Evolutionary conservation across 2,888 invertebrate genomes (phyloP), one percentile per base, ranked within the genome.

Genomic region (Norana najaformis): DNA sequence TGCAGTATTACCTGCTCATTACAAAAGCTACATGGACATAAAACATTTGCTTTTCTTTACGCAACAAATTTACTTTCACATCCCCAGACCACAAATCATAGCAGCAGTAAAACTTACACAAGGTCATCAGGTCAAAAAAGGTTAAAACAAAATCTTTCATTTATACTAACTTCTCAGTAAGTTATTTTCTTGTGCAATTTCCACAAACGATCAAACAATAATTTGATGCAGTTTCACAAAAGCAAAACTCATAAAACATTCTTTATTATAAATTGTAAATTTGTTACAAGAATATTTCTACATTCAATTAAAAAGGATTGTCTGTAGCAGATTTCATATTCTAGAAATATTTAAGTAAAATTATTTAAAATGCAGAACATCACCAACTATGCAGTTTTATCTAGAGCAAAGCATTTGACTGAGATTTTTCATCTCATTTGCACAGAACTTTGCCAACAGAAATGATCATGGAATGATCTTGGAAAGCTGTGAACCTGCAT

Each of bases 261-360:
- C 47, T 23, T 47, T 47, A 23, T 47, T 47, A 47, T 47, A 47
- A 69, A 69, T n/a, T 69, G n/a, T 69, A 69, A 69, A n/a, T 69
- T 69, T n/a, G n/a, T 69, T n/a, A 30, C 30, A 69, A 69, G 69
- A 30, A 69, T 69, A 69, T 69, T 69, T 69, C 69, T n/a, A 53
- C 13, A 69, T 69, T n/a, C 30, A 69, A 11, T 69, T 69, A 30
- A 69, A 3, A 69, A 69, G 69, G 69, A 69, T 69, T 30, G 69
- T 69, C 69, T n/a, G n/a, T n/a, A 69, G 69, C 69, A 69, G 69
- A 69, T 69, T 69, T 69, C 69, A 69, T 69, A 69, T 69, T 69
- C 30, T n/a, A 69, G 69, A n/a, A 69, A 69, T 13, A 69, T 69
- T 69, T n/a, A 69, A n/a, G 11, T n/a, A 69, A n/a, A 69, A 69